A percentile compares a stretch with the other conserved stretches of the same genome.
Evolutionary conservation across 2,113 vertebrate genomes (phyloP).

Genomic region (Actinemys pallida): DNA sequence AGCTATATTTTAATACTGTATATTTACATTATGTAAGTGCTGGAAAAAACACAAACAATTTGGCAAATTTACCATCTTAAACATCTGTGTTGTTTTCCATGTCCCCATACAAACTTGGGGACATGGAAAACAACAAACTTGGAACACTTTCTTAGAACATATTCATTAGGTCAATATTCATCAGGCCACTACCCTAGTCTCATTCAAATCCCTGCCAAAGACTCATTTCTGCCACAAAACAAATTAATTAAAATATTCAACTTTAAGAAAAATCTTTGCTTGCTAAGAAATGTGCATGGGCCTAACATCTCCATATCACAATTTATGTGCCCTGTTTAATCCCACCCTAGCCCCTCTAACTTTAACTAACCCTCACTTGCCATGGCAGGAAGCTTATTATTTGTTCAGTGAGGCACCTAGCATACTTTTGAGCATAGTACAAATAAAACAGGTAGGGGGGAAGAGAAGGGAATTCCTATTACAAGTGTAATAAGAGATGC

Average conservation of each 20-base stretch:
- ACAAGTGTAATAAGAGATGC: constrained; percentile 15
- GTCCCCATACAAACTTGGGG: background rate
- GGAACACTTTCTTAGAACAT: constrained; percentile 48
- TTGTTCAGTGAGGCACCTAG: background rate
- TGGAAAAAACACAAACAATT: constrained; percentile 2
- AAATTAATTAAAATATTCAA: background rate
- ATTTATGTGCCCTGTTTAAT: background rate
- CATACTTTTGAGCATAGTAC: background rate
- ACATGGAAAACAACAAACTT: background rate
- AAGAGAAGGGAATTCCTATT: background rate
- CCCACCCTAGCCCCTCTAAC: background rate
- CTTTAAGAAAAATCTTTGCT: background rate
- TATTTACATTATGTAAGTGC: constrained; percentile 33
- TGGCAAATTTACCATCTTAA: constrained; percentile 12
- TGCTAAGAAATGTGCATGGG: background rate
- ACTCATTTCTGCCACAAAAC: background rate
- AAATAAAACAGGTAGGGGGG: constrained; percentile 38
- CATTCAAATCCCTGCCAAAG: background rate
- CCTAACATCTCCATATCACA: background rate
- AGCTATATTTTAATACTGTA: background rate
- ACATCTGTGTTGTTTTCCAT: constrained; percentile 23
- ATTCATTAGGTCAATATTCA: background rate
- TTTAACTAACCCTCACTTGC: background rate
- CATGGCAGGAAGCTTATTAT: background rate
- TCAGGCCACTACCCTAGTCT: constrained; percentile 22